phyloP scores from a whole-genome alignment of 2,888 invertebrate species.

The Macaria notata region DNA sequence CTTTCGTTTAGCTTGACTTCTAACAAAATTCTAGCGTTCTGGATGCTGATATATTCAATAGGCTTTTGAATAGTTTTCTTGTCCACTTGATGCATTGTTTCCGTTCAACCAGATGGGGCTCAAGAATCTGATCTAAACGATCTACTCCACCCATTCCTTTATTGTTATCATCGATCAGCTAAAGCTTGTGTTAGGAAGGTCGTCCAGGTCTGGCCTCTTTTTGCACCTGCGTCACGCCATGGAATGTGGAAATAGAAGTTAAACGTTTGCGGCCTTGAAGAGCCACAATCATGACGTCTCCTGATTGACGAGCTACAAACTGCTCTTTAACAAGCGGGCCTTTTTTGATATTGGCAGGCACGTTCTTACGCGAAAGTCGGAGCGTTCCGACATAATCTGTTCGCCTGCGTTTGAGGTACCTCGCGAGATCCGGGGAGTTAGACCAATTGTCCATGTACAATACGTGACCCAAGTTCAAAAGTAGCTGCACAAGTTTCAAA shows the following conservation, averaged over 20 bases:
- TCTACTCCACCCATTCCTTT: constrained; percentile 19
- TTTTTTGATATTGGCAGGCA: constrained; percentile 17
- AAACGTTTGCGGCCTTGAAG: constrained; percentile 11
- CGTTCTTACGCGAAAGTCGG: constrained; percentile 4
- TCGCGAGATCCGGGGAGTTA: constrained; percentile 19
- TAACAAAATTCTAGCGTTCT: constrained; percentile 16
- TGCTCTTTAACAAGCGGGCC: constrained; percentile 20
- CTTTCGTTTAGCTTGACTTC: constrained; percentile 2
- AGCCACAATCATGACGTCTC: constrained; percentile 16
- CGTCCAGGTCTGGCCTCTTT: constrained; percentile 12
- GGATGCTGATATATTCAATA: constrained; percentile 10
- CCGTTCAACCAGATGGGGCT: constrained; percentile 18
- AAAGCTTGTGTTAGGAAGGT: constrained; percentile 2
- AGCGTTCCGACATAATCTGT: constrained; percentile 31
- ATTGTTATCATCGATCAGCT: constrained; percentile 13
- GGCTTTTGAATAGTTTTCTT: constrained; percentile 17
- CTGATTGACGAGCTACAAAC: constrained; percentile 26
- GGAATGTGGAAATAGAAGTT: constrained; percentile 9
- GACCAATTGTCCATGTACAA: constrained; percentile 21
- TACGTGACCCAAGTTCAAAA: constrained; percentile 17
- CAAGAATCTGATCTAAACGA: constrained; percentile 18
- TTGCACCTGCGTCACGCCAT: constrained; percentile 8
- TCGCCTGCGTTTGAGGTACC: constrained; percentile 21
- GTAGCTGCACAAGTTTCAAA: constrained; percentile 4
- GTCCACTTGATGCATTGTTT: constrained; percentile 16